These are phyloP conservation scores for Hydrotaea cyrtoneurina DNA, from an alignment of 2,888 invertebrate species.

Conservation along the genomic window DNA sequence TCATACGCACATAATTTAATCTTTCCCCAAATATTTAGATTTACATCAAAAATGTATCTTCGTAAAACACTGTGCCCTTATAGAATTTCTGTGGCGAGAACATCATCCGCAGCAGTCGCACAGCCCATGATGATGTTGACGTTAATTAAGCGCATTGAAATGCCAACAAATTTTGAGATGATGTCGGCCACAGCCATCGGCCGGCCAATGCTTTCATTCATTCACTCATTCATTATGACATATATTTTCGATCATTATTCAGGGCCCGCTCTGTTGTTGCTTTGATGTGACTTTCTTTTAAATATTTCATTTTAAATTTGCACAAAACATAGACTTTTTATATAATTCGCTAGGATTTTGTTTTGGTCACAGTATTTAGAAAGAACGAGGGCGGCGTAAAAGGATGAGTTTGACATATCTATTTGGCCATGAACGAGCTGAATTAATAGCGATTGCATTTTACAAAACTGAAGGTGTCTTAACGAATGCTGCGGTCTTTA, in stretches of 20 bases:
- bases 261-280: neutral
- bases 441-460: too few relatives aligned
- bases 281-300: neutral
- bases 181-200: neutral
- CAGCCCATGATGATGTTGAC: slow-evolving; percentile 49
- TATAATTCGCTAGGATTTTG: too few relatives aligned
- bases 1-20: too few relatives aligned
- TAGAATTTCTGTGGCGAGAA: neutral
- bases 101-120: neutral
- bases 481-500: too few relatives aligned
- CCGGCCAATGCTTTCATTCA: neutral
- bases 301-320: slow-evolving; percentile 8
- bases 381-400: too few relatives aligned
- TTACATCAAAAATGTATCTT: too few relatives aligned
- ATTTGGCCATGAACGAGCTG: too few relatives aligned
- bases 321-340: neutral
- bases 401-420: too few relatives aligned
- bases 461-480: too few relatives aligned
- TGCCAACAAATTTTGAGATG: slow-evolving; percentile 44
- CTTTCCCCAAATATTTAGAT: too few relatives aligned
- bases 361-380: too few relatives aligned
- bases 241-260: slow-evolving; percentile 1
- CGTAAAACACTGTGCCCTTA: neutral
- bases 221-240: slow-evolving; percentile 1
- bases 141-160: slow-evolving; percentile 57